These are phyloP conservation scores for Whitmania pigra DNA, from an alignment of 1,140 invertebrate species.

Conservation along the genomic window DNA sequence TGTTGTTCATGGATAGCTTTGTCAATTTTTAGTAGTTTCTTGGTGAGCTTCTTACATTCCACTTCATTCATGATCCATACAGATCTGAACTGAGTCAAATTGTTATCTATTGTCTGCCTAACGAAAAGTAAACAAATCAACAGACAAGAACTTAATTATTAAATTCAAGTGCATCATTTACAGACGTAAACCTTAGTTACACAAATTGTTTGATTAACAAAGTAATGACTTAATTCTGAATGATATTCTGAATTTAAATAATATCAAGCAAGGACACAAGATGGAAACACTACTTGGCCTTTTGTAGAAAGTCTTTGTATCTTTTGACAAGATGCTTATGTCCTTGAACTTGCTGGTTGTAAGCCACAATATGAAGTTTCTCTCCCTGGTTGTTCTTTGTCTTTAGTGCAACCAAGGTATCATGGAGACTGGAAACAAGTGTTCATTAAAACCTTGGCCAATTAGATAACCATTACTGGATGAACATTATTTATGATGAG, in stretches of 20 bases:
- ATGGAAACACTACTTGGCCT: conserved; percentile 35
- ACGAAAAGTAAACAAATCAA: conserved; percentile 44
- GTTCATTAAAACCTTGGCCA: neutral
- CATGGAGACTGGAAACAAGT: conserved; percentile 52
- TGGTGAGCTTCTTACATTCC: conserved; percentile 47
- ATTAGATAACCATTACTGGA: too few species aligned
- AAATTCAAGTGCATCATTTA: too few species aligned
- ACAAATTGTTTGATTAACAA: neutral
- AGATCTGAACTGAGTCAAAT: conserved; percentile 43
- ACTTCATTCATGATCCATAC: conserved; percentile 59
- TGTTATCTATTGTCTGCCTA: conserved; percentile 53
- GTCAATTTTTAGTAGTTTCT: conserved; percentile 51
- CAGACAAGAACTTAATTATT: too few species aligned
- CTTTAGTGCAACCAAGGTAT: conserved; percentile 53
- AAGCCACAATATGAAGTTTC: conserved; percentile 39
- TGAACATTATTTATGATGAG: too few species aligned
- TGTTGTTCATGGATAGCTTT: conserved; percentile 56
- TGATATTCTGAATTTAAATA: neutral
- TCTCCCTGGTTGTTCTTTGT: conserved; percentile 51
- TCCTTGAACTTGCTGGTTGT: conserved; percentile 39
- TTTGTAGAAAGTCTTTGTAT: conserved; percentile 40
- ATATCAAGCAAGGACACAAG: neutral
- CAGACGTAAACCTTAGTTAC: too few species aligned
- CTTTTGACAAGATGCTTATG: conserved; percentile 42
- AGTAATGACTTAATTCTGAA: neutral